phyloP scores from a whole-genome alignment of 2,888 invertebrate species.

The Meiosimyza platycephala region DNA sequence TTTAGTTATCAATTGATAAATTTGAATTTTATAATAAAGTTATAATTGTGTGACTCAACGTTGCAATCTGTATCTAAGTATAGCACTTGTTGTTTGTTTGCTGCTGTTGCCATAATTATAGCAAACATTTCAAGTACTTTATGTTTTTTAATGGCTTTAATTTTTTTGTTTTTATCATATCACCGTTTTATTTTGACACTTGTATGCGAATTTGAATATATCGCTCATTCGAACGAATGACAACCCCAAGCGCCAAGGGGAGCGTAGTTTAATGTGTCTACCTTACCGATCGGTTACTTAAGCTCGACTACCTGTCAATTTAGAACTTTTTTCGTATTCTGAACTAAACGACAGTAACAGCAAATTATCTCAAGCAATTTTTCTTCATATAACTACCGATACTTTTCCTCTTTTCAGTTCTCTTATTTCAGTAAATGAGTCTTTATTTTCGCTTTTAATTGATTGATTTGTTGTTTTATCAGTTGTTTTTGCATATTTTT shows the following conservation, averaged over 20 bases:
- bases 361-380: background rate
- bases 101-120: slow-evolving; percentile 4
- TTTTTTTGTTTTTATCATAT: background rate
- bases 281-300: slow-evolving; percentile 18
- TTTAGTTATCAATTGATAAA: too few relatives aligned
- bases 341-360: background rate
- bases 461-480: too few relatives aligned
- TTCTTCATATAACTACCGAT: background rate
- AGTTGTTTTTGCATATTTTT: slow-evolving; percentile 6
- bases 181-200: background rate
- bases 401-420: slow-evolving; percentile 1
- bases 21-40: background rate
- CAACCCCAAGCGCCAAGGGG: background rate
- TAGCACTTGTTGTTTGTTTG: background rate
- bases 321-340: background rate
- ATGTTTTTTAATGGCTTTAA: background rate
- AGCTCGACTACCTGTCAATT: slow-evolving; percentile 19
- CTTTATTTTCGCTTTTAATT: too few relatives aligned
- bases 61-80: background rate
- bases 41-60: background rate
- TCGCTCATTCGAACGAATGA: background rate
- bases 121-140: background rate
- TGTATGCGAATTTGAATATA: too few relatives aligned
- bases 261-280: background rate
- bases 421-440: background rate